Percentiles rank a stretch among this genome's conserved stretches.
phyloP scores from a whole-genome alignment of 2,113 vertebrate genomes.

The Ginglymostoma cirratum region DNA sequence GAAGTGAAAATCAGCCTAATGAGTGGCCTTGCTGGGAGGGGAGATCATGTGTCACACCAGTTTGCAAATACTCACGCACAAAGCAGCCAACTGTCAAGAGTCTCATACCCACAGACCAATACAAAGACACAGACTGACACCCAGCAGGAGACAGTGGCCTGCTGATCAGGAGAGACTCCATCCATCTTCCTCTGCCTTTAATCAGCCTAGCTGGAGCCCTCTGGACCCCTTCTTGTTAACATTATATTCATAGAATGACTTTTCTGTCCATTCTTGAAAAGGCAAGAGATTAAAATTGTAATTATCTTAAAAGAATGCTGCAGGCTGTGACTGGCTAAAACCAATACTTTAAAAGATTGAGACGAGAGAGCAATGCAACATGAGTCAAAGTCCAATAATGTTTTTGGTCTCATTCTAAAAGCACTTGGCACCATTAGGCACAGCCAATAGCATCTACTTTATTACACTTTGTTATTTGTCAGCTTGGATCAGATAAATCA shows the following conservation, averaged over 20 bases:
- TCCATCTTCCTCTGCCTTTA: slow-evolving; percentile 64
- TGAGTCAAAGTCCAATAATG: slow-evolving; percentile 14
- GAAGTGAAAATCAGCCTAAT: slow-evolving; percentile 83
- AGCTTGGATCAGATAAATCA: slow-evolving; percentile 6
- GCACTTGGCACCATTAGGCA: not conserved
- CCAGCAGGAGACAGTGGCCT: slow-evolving; percentile 59
- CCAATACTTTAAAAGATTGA: slow-evolving; percentile 15
- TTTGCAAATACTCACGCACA: slow-evolving; percentile 62
- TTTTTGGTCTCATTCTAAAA: not conserved
- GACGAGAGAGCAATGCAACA: slow-evolving; percentile 16
- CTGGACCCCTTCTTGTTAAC: slow-evolving; percentile 55
- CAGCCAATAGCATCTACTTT: slow-evolving; percentile 19
- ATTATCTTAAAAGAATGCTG: slow-evolving; percentile 37
- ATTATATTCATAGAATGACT: slow-evolving; percentile 49
- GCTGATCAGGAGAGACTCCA: slow-evolving; percentile 58
- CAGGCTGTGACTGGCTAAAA: slow-evolving; percentile 27
- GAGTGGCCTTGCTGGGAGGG: slow-evolving; percentile 63
- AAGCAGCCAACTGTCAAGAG: slow-evolving; percentile 56
- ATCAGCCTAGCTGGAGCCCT: slow-evolving; percentile 50
- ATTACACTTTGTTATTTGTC: slow-evolving; percentile 3
- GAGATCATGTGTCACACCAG: slow-evolving; percentile 63
- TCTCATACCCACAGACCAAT: slow-evolving; percentile 58
- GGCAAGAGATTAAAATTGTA: slow-evolving; percentile 35
- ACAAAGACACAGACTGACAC: slow-evolving; percentile 67
- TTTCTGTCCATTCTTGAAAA: slow-evolving; percentile 38